Evolutionary conservation across 1,140 invertebrate species (phyloP).

Genomic region (Lanistes nyassanus): DNA sequence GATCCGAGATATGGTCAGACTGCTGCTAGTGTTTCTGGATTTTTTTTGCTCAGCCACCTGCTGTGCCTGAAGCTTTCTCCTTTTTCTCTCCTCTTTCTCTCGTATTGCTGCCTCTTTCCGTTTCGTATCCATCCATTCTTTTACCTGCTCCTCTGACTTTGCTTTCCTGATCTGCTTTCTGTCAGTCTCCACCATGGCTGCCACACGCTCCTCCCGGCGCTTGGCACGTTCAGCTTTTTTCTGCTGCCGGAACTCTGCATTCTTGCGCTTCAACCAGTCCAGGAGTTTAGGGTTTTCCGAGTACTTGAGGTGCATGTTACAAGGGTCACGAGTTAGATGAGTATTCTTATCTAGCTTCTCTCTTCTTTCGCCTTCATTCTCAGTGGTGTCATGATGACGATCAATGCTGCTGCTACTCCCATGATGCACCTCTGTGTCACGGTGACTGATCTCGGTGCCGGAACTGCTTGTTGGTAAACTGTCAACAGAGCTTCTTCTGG

Average conservation of each 20-base stretch:
- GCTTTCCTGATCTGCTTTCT: conserved; percentile 16
- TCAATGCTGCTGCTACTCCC: not conserved
- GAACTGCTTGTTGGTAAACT: conserved; percentile 15
- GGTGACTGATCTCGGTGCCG: not conserved
- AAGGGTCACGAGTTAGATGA: not conserved
- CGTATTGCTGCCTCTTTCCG: conserved; percentile 25
- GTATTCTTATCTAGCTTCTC: not conserved
- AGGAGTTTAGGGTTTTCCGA: conserved; percentile 29
- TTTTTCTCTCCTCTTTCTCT: conserved; percentile 19
- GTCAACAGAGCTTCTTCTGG: not conserved
- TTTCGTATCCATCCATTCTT: conserved; percentile 36
- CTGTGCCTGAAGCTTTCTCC: conserved; percentile 17
- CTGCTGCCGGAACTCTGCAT: conserved; percentile 26
- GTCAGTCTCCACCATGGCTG: conserved; percentile 17
- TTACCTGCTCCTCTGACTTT: conserved; percentile 24
- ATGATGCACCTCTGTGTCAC: not conserved
- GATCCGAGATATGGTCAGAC: not conserved
- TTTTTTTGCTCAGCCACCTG: not conserved
- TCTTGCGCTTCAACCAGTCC: conserved; percentile 32
- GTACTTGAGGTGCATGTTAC: conserved; percentile 32
- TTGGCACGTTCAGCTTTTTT: conserved; percentile 29
- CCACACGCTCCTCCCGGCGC: conserved; percentile 26
- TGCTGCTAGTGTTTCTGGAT: not conserved
- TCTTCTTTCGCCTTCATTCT: conserved; percentile 8
- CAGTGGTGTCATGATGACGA: not conserved